Evolutionary conservation across 2,113 vertebrate species (phyloP), one percentile per base, ranked within the genome.

Genomic region (Bothrops jararaca): DNA sequence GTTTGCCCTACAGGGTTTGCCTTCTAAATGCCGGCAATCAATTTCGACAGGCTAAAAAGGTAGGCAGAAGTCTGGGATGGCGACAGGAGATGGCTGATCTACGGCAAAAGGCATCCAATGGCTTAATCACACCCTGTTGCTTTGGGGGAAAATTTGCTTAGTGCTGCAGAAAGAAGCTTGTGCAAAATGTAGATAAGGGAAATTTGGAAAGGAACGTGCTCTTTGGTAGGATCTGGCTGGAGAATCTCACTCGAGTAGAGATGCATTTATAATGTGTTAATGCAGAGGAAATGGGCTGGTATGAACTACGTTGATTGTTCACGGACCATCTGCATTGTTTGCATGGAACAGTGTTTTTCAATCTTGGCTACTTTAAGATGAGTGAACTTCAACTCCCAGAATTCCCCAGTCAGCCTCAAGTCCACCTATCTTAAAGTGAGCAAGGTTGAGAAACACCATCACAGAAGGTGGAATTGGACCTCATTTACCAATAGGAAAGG

Each of bases 1-100:
- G 29, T 60, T 86, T 86, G 74, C 92, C 88, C 92, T 92, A 42
- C 85, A 90, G 88, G 56, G 42, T 11, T 86, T 89, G 20, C 87
- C 12, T 52, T 80, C 53, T 80, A 58, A 89, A 92, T 57, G 60
- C 64, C 26, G 50, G 53, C 69, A 86, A 64, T 90, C 92, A 52
- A 22, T 86, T 54, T 42, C 86, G 88, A 90, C 22, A 64, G 87
- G 88, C 29, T 53, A 60, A 92, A 92, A 85, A 80, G 60, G 64
- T n/a, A 89, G 50, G 29, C 39, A 18, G 6, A 39, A 34, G 92
- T 12, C 22, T 0, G 20, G 45, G 54, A 29, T 24, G 4, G 69
- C 4, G 74, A 52, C 34, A 13, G 92, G 45, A 58, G 34, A 60
- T 23, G 45, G 92, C 29, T 86, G 88, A 89, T 86, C 20, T 52